Conservation (phyloP, 2,888 invertebrate species). For the Tolmerus cingulatus region DNA sequence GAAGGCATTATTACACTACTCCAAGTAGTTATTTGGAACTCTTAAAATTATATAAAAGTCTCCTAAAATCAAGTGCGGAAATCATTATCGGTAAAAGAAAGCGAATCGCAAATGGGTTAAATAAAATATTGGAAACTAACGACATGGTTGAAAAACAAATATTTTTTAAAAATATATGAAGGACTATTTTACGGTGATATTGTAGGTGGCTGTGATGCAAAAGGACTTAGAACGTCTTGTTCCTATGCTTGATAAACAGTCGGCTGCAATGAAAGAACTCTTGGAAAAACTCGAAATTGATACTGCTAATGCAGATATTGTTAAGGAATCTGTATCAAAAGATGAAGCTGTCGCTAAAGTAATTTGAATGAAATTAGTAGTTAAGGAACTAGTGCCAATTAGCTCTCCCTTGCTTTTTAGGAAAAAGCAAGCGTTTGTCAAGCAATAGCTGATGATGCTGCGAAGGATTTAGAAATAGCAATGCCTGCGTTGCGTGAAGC, state of each 20-base stretch:
- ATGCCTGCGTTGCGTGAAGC: slow-evolving; percentile 88
- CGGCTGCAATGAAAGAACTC: slow-evolving; percentile 76
- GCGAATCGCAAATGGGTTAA: slow-evolving; percentile 78
- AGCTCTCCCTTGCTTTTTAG: slow-evolving; percentile 57
- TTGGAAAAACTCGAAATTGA: slow-evolving; percentile 80
- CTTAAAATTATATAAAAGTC: slow-evolving; percentile 77
- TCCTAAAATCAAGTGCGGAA: slow-evolving; percentile 76
- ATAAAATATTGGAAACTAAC: slow-evolving; percentile 62
- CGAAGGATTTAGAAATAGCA: slow-evolving; percentile 86
- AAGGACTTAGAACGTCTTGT: slow-evolving; percentile 81
- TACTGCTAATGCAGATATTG: slow-evolving; percentile 82
- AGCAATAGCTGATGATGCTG: slow-evolving; percentile 85
- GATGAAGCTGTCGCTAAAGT: slow-evolving; percentile 87
- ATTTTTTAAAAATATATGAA: neutral
- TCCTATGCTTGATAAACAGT: slow-evolving; percentile 80
- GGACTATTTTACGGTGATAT: neutral
- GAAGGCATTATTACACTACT: slow-evolving; percentile 87
- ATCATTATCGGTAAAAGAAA: slow-evolving; percentile 71
- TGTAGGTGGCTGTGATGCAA: slow-evolving; percentile 83
- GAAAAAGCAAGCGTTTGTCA: slow-evolving; percentile 85
- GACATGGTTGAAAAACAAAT: slow-evolving; percentile 46
- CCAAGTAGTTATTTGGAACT: slow-evolving; percentile 90
- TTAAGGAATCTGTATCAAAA: slow-evolving; percentile 77
- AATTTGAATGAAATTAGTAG: slow-evolving; percentile 41
- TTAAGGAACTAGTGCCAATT: neutral